Evolutionary conservation across 2,113 vertebrate genomes (phyloP), one percentile per base, ranked within the genome.

Genomic region (Tapirus terrestris): DNA sequence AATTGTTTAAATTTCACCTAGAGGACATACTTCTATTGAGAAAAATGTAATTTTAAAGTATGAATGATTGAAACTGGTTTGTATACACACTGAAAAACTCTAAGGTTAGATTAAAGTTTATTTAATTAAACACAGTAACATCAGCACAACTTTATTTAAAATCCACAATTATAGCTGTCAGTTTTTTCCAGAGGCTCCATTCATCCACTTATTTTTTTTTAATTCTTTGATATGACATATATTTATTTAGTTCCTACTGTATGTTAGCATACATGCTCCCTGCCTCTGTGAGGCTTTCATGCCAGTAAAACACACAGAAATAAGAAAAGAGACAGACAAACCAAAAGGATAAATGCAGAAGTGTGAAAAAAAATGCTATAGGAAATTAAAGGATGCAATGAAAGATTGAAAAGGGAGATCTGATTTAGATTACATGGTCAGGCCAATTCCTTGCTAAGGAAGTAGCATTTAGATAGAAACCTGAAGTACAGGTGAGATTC

Each of bases 11-110:
- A 72, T 68, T 92, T 90, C 9, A 81, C 21, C 18, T 36, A 81
- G 18, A 77, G 23, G 21, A 93, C 0, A 39, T 63, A 9, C 3
- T 88, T 58, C 53, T 68, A 25, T 36, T 89, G 63, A 89, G 77
- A 68, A 91, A 86, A 91, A n/a, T 31, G 14, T 67, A 9, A 72
- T 65, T 98, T 84, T 91, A 81, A 86, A 94, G 45, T 88, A 75
- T 68, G 33, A 92, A 76, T 76, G 31, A 80, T 27, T 83, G 9
- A 97, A 53, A 60, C 21, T 58, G 18, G 39, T 33, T 89, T 91
- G 2, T 39, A 1, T 72, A n/a, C 17, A 97, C 67, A 68, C 61
- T 63, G 68, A 60, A 60, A 93, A 92, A 39, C 17, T 90, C 20
- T 2, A 87, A 39, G 11, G 90, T 94, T 36, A 39, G 14, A 88